These are phyloP conservation scores for Pelusios castaneus DNA, from an alignment of 2,113 vertebrate species.

Conservation along the genomic window DNA sequence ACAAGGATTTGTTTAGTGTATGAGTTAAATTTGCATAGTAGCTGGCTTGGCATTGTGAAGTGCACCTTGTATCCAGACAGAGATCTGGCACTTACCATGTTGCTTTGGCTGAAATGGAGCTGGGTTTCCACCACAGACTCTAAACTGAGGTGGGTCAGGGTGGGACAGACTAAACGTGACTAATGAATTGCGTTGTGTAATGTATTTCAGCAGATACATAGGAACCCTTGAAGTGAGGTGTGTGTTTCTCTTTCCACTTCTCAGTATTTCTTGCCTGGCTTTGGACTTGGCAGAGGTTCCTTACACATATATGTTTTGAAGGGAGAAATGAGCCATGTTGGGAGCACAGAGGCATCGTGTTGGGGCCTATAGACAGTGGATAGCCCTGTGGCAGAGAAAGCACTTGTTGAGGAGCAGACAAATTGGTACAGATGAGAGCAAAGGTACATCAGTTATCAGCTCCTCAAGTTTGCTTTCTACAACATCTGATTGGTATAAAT, in stretches of 20 bases:
- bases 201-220: not conserved
- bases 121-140: accelerated
- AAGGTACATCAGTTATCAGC: not conserved
- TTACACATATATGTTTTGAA: not conserved
- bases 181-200: not conserved
- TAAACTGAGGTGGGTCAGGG: accelerated
- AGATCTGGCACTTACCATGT: not conserved
- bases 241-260: not conserved
- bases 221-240: not conserved
- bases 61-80: not conserved
- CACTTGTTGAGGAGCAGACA: not conserved
- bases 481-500: not conserved
- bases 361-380: not conserved
- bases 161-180: not conserved
- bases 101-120: not conserved
- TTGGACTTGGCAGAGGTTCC: not conserved
- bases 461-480: not conserved
- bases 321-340: not conserved
- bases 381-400: not conserved
- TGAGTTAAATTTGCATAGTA: accelerated
- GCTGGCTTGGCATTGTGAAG: not conserved
- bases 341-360: not conserved
- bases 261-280: not conserved
- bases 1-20: not conserved
- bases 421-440: not conserved